Evolutionary conservation across 2,797 vertebrate genomes (phyloP), one percentile per base, ranked within the genome.

Genomic region (Bovichtus diacanthus): DNA sequence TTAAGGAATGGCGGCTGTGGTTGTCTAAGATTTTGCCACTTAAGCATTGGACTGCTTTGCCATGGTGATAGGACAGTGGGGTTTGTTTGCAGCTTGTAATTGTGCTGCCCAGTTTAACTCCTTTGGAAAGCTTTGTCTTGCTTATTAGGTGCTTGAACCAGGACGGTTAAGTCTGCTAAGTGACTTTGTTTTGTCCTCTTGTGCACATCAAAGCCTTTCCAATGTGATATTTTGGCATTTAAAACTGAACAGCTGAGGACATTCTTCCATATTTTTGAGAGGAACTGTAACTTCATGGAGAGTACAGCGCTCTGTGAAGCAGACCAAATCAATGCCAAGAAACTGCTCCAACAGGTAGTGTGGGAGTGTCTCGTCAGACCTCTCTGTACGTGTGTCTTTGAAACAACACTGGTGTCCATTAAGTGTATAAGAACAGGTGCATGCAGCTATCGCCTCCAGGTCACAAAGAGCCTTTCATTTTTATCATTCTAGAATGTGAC

Each of bases 281-380:
- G 16, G 2, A 36, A 31, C 9, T n/a, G 1, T 5, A 21, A 58
- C 47, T 54, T 53, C 18, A 6, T 3, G 2, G 0, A 15, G 50
- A 63, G 51, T 3, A 10, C 51, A 21, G 41, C 54, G 78, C 59
- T 76, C 39, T 16, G 63, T 55, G 25, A 68, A 54, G 68, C 51
- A 69, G 68, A 86, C 56, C 6, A 31, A 90, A 87, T 88, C 74
- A 75, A 93, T 90, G 80, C 82, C 80, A 89, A 60, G 51, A 89
- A 95, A 94, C 93, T 87, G 94, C 93, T 87, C 93, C 67, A 39
- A 94, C 94, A 89, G 93, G 94, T 94, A 47, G 76, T 84, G 89
- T 88, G 86, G 73, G 81, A 66, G 79, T 77, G 76, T 70, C 29
- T 34, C 8, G n/a, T 70, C 49, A 60, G 65, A 53, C 43, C 27